phyloP scores from a whole-genome alignment of 2,113 vertebrate species.

The Cryptoleucopteryx plumbea region DNA sequence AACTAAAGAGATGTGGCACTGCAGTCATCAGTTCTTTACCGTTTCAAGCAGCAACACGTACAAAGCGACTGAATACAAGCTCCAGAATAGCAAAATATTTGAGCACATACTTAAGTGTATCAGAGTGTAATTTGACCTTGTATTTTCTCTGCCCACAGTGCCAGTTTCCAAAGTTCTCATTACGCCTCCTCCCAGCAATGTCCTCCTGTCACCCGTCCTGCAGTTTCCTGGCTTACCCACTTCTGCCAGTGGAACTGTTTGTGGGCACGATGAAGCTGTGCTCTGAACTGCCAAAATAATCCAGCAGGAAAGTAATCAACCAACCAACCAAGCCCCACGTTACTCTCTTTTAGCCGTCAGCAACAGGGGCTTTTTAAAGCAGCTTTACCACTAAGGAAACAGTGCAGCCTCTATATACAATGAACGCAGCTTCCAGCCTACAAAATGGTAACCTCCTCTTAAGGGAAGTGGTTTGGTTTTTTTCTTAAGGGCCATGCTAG shows the following conservation, averaged over 20 bases:
- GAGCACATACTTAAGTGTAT: not conserved
- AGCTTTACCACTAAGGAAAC: not conserved
- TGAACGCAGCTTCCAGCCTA: not conserved
- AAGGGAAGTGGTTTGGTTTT: not conserved
- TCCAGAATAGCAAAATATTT: not conserved
- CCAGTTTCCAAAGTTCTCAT: not conserved
- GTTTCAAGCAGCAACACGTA: not conserved
- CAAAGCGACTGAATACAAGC: not conserved
- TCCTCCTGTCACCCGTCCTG: not conserved
- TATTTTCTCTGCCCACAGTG: not conserved
- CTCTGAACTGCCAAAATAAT: not conserved
- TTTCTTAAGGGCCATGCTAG: not conserved
- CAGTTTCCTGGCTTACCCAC: not conserved
- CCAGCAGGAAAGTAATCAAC: not conserved
- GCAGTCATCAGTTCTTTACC: not conserved
- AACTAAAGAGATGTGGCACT: not conserved
- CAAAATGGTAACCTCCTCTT: not conserved
- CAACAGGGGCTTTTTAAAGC: not conserved
- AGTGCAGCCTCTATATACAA: too few relatives aligned
- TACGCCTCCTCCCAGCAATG: not conserved
- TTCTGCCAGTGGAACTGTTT: not conserved
- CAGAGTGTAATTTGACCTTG: not conserved
- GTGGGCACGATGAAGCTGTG: not conserved
- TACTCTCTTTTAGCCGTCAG: not conserved
- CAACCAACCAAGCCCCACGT: rapidly evolving